These are phyloP conservation scores for Capreolus pygargus DNA, from an alignment of 2,113 vertebrate species.

Conservation along the genomic window DNA sequence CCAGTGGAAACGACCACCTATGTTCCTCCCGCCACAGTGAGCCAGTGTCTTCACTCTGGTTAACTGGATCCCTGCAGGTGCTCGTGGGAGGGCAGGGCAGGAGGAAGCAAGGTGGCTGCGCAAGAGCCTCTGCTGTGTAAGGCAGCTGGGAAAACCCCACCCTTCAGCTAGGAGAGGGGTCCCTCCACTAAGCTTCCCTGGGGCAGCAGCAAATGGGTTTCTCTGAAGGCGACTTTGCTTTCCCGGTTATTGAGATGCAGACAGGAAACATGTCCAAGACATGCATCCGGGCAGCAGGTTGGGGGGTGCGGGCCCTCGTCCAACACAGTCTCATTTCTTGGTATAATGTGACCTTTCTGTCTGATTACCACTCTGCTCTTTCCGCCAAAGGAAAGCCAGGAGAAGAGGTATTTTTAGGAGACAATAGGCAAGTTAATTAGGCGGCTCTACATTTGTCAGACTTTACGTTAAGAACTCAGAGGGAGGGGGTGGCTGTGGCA, in stretches of 20 bases:
- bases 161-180: not conserved
- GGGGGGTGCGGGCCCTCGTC: not conserved
- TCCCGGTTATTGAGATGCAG: not conserved
- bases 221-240: not conserved
- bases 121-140: rapidly evolving
- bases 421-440: slow-evolving; percentile 50
- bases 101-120: not conserved
- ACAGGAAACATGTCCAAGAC: not conserved
- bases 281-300: rapidly evolving
- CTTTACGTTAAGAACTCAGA: not conserved
- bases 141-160: not conserved
- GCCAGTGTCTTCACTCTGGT: not conserved
- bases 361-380: slow-evolving; percentile 35
- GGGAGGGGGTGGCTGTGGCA: not conserved
- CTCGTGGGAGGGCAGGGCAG: not conserved
- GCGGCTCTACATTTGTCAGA: not conserved
- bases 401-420: slow-evolving; percentile 45
- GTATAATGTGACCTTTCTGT: slow-evolving; percentile 33
- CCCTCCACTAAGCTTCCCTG: not conserved
- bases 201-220: not conserved
- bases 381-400: not conserved
- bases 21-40: not conserved
- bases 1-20: rapidly evolving
- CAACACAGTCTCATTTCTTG: not conserved
- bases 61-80: not conserved